phyloP scores from a whole-genome alignment of 2,797 vertebrate genomes.

The Pitangus sulphuratus region DNA sequence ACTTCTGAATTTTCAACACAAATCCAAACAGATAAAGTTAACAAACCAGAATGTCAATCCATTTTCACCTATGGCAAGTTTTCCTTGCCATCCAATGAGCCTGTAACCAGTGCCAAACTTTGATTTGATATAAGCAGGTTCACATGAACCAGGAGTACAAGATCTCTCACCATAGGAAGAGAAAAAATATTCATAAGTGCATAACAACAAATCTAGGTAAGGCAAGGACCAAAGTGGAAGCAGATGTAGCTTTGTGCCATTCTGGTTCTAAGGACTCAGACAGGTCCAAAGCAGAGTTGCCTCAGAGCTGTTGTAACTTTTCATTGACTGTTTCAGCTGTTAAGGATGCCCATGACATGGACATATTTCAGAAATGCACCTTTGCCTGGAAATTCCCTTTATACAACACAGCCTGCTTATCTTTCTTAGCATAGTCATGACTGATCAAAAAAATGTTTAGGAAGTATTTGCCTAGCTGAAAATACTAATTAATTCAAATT shows the following conservation, averaged over 20 bases:
- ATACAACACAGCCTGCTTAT: not conserved
- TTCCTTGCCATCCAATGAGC: not conserved
- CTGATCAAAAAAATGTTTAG: not conserved
- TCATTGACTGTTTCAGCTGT: not conserved
- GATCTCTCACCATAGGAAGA: not conserved
- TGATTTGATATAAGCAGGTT: not conserved
- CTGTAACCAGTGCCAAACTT: not conserved
- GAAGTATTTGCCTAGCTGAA: not conserved
- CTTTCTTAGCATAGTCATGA: not conserved
- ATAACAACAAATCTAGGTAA: not conserved
- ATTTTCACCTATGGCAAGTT: not conserved
- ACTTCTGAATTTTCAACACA: not conserved
- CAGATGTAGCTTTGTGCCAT: not conserved
- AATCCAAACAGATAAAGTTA: not conserved
- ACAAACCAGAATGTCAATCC: not conserved
- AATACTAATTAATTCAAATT: not conserved
- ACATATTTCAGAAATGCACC: not conserved
- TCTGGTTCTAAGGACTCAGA: not conserved
- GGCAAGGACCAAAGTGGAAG: not conserved
- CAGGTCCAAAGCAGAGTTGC: not conserved
- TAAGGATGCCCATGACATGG: not conserved
- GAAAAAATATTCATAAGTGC: not conserved
- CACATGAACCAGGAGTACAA: not conserved
- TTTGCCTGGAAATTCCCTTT: not conserved
- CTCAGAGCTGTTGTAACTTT: not conserved